phyloP scores from a whole-genome alignment of 1,140 invertebrate genomes.

The Bicyclus anynana region DNA sequence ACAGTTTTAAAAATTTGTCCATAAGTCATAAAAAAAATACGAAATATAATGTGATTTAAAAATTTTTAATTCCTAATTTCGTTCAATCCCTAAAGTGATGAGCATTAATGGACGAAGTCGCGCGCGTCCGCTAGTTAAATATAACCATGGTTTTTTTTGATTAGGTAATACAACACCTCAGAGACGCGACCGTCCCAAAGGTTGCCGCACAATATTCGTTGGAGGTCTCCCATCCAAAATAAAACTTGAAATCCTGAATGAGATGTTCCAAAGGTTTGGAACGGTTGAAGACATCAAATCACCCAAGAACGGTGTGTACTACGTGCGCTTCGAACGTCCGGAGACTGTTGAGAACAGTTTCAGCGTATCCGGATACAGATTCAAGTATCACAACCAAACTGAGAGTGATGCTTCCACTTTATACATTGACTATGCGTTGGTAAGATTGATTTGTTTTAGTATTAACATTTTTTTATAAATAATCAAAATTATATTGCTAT shows the following conservation, averaged over 20 bases:
- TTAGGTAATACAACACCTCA: conserved; percentile 84
- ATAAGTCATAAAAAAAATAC: too few species aligned
- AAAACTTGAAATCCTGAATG: conserved; percentile 88
- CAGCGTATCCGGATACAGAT: conserved; percentile 90
- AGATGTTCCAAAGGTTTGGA: conserved; percentile 88
- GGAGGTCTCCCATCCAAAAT: conserved; percentile 93
- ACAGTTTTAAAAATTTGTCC: too few species aligned
- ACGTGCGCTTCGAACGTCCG: conserved; percentile 91
- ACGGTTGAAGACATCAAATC: conserved; percentile 90
- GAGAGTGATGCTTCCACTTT: conserved; percentile 84
- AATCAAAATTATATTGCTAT: too few species aligned
- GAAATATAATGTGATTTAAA: too few species aligned
- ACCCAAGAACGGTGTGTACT: conserved; percentile 95
- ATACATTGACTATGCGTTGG: conserved; percentile 94
- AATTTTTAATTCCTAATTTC: too few species aligned
- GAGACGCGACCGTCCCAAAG: conserved; percentile 89
- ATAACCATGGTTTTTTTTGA: too few species aligned
- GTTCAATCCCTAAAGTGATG: too few species aligned
- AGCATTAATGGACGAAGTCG: too few species aligned
- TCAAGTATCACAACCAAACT: conserved; percentile 84
- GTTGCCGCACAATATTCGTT: conserved; percentile 95
- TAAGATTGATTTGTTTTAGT: too few species aligned
- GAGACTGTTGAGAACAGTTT: conserved; percentile 91
- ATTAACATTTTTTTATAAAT: too few species aligned
- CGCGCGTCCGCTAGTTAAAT: too few species aligned